Percentiles rank a stretch among this genome's conserved stretches.
phyloP scores from a whole-genome alignment of 35 echinoderm and acorn worm species.

The Heliocidaris tuberculata region DNA sequence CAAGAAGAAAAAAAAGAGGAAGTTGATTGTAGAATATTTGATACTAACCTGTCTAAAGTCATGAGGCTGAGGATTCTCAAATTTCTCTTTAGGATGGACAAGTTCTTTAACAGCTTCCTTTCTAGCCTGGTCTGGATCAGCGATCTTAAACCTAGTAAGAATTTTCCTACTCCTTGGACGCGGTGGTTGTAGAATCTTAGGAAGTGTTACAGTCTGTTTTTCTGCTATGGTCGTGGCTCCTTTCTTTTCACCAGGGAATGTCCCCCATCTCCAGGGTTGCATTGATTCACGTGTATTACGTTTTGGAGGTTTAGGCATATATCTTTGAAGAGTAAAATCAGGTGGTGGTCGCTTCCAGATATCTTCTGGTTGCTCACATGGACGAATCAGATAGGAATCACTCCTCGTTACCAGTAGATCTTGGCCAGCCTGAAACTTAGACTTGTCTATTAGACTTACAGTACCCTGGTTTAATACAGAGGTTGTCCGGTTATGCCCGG shows the following conservation, averaged over 20 bases:
- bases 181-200: constrained; percentile 68
- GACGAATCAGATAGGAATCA: constrained; percentile 57
- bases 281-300: constrained; percentile 83
- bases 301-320: constrained; percentile 83
- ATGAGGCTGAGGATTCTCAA: constrained; percentile 73
- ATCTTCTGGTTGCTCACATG: background rate
- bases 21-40: background rate
- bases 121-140: constrained; percentile 59
- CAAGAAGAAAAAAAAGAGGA: background rate
- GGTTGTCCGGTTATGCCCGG: background rate
- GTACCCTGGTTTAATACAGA: constrained; percentile 31
- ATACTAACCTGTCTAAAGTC: constrained; percentile 88
- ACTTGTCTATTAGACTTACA: constrained; percentile 57
- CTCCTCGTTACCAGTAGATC: constrained; percentile 70
- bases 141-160: constrained; percentile 61
- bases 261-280: constrained; percentile 84
- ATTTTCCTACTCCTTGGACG: constrained; percentile 71
- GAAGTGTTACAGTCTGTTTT: constrained; percentile 47
- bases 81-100: constrained; percentile 62
- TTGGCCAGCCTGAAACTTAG: constrained; percentile 58
- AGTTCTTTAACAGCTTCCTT: constrained; percentile 63
- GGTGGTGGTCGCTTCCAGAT: constrained; percentile 86
- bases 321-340: constrained; percentile 84
- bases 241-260: constrained; percentile 46
- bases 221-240: background rate